These are phyloP conservation scores for Leptopilina myrica DNA, from an alignment of 2,888 invertebrate genomes.

Conservation along the genomic window DNA sequence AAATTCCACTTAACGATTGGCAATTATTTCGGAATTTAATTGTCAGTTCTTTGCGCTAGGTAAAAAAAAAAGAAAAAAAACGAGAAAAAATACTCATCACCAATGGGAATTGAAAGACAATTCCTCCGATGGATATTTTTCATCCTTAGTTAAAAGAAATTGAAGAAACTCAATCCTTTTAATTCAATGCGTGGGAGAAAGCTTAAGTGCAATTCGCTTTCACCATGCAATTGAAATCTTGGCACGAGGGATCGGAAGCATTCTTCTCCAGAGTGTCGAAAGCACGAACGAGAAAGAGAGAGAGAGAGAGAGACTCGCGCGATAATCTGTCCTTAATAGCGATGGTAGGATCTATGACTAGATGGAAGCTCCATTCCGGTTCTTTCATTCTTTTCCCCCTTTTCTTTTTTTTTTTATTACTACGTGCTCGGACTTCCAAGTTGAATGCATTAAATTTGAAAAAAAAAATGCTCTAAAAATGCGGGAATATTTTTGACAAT, in stretches of 20 bases:
- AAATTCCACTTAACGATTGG: too few species aligned
- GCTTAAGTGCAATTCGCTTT: slow-evolving; percentile 33
- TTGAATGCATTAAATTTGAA: slow-evolving; percentile 25
- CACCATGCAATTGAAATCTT: slow-evolving; percentile 28
- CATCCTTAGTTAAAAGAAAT: neutral
- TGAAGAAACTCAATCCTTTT: neutral
- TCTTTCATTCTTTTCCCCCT: slow-evolving; percentile 16
- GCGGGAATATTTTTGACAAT: slow-evolving; percentile 12
- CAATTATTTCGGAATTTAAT: too few species aligned
- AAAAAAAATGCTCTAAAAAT: neutral
- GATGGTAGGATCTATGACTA: slow-evolving; percentile 38
- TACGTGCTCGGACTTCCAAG: slow-evolving; percentile 31
- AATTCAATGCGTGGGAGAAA: slow-evolving; percentile 10
- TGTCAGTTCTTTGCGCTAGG: too few species aligned
- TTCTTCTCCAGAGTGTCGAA: slow-evolving; percentile 32
- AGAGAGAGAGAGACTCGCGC: slow-evolving; percentile 8
- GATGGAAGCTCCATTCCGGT: slow-evolving; percentile 31
- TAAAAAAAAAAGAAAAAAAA: too few species aligned
- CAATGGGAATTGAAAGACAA: neutral
- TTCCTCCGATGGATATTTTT: neutral
- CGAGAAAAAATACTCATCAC: too few species aligned
- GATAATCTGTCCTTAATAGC: slow-evolving; percentile 35
- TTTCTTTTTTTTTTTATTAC: slow-evolving; percentile 11
- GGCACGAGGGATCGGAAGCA: slow-evolving; percentile 32
- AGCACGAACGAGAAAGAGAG: slow-evolving; percentile 15